Base-by-base conservation (phyloP, 2,113 vertebrate genomes). In the Phalacrocorax aristotelis region DNA sequence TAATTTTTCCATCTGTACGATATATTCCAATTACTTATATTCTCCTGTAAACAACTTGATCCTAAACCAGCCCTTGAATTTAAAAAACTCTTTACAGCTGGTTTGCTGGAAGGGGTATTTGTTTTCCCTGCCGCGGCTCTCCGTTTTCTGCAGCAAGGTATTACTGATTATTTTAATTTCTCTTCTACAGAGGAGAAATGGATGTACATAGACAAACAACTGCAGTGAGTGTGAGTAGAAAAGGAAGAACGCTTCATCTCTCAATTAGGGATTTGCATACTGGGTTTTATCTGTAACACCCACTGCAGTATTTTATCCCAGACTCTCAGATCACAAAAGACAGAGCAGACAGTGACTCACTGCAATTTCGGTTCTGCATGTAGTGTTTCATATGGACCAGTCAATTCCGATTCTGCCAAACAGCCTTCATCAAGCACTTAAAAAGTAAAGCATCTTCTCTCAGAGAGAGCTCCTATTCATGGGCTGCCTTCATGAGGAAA, bases 341-440 rank as follows among this genome's bases (percentile, higher is more conserved):
- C 65, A 80, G 92, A 80, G 93, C 95, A 96, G 95, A 96, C 92
- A 80, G 90, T 90, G 95, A 96, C 88, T 95, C 95, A 95, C 75
- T 60, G 76, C 90, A 96, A 86, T 93, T 93, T 94, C 6, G 0
- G 90, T 70, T 93, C 92, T 77, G 57, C 76, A 8, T 74, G 90
- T 49, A 72, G 58, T 2, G 4, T 52, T 93, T 91, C 93, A 93
- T 54, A 20, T 72, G 94, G 93, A 93, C 84, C 93, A 93, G 85
- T 90, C 88, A 83, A 88, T 92, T 92, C 92, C 70, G 54, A 88
- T 62, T 58, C 91, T 92, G 93, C 93, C 90, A 86, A 90, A 32
- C 66, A 74, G 54, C 84, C 81, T 78, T 89, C 94, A 92, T 27
- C 81, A 75, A 57, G 91, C 78, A 42, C 87, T 96, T 84, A 42